Base-by-base conservation (phyloP, 1,140 invertebrate species). In the Diorhabda elongata region DNA sequence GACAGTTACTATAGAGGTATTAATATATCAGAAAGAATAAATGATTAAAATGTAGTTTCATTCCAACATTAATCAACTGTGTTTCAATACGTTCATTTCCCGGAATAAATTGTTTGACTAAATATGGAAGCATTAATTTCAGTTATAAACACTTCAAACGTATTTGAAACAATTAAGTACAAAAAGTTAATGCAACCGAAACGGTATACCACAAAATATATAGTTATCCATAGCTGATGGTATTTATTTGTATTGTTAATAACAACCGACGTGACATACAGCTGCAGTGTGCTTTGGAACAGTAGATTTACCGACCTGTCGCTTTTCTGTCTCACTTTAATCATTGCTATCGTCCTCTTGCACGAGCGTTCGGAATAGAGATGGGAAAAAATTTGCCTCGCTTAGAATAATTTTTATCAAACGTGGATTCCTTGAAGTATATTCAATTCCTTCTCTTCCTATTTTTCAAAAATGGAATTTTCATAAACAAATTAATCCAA, bases 231-330 rank as follows among this genome's bases (percentile, higher is more conserved):
- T 52, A 6, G 47, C 47, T 52, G 47, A 52, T 52, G 47, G 26
- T 52, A 52, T 64, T 9, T 69, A 65, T 69, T 69, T 69, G 64
- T 69, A 65, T 69, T 65, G 43, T 64, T 69, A 69, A 69, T 69
- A 69, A 64, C 57, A 69, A 61, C 45, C 57, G 67, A 69, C 47
- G 67, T 68, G 60, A 68, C 63, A 64, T 57, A 58, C 68, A 65
- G 68, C 63, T 69, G 63, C 68, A 69, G 57, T 69, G 56, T 69
- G 58, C 61, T 42, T 45, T 43, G 59, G 64, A 69, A 42, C 60
- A 61, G 68, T 57, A 66, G 64, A 69, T 69, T 69, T 69, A 69
- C 68, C 43, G 63, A 69, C 68, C 63, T 45, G 43, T 11, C 42
- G 59, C 63, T 59, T 57, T 64, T 61, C 64, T 42, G 41, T 66